Evolutionary conservation across 2,888 invertebrate genomes (phyloP).

Genomic region (Epinotia ramella): DNA sequence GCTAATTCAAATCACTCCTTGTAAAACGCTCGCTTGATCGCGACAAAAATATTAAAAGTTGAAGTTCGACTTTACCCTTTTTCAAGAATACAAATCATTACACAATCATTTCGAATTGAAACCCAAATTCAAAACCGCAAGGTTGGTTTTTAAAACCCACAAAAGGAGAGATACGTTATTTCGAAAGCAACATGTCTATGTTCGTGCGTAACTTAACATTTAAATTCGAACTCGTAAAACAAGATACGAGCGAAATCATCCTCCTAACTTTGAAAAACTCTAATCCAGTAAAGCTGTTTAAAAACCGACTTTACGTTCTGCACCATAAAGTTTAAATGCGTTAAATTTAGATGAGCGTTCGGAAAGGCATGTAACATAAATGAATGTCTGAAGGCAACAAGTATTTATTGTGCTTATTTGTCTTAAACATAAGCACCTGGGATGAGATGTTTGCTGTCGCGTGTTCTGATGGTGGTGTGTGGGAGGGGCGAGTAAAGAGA

Average conservation of each 20-base stretch:
- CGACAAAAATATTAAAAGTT: slow-evolving; percentile 25
- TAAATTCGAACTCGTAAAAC: slow-evolving; percentile 40
- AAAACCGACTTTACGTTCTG: neutral
- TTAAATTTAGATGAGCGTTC: slow-evolving; percentile 6
- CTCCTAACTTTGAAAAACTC: slow-evolving; percentile 28
- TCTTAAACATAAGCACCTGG: slow-evolving; percentile 38
- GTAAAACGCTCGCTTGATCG: slow-evolving; percentile 11
- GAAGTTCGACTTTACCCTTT: neutral
- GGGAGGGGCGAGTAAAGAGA: slow-evolving; percentile 25
- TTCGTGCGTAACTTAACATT: slow-evolving; percentile 41
- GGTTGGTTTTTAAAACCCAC: neutral
- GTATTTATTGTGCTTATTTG: slow-evolving; percentile 45
- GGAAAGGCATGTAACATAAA: slow-evolving; percentile 24
- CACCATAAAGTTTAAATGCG: neutral
- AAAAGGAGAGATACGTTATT: slow-evolving; percentile 6
- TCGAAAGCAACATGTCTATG: slow-evolving; percentile 17
- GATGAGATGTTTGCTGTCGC: slow-evolving; percentile 38
- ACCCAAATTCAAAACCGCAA: neutral
- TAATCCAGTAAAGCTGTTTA: neutral
- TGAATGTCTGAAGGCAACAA: slow-evolving; percentile 39
- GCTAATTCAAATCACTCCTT: slow-evolving; percentile 7
- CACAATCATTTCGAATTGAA: neutral
- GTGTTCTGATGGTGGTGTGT: slow-evolving; percentile 33
- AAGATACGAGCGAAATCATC: slow-evolving; percentile 34
- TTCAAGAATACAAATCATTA: neutral